Conservation (phyloP, 2,797 vertebrate species). For the Crenuchus spilurus region DNA sequence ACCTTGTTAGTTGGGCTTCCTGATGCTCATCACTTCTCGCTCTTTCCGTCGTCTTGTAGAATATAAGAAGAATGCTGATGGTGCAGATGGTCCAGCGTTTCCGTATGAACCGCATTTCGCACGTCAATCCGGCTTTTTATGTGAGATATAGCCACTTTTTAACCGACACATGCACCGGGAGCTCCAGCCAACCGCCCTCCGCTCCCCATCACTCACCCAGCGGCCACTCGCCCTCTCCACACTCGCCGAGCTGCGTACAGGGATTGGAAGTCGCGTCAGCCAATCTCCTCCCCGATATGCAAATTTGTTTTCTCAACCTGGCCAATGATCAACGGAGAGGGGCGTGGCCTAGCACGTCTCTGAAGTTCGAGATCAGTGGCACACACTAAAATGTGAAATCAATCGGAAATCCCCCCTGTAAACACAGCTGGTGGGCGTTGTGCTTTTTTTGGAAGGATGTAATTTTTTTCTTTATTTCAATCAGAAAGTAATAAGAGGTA, state of each 20-base stretch:
- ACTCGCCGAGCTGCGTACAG: slow-evolving; percentile 27
- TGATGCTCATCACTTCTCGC: slow-evolving; percentile 81
- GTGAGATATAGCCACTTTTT: slow-evolving; percentile 6
- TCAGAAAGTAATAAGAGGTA: no score
- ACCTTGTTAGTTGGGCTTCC: slow-evolving; percentile 80
- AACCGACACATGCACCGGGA: slow-evolving; percentile 32
- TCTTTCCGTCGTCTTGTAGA: slow-evolving; percentile 88
- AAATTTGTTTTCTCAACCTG: slow-evolving; percentile 17
- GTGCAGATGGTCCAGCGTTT: slow-evolving; percentile 88
- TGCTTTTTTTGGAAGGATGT: background rate
- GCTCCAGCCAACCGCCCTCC: slow-evolving; percentile 23
- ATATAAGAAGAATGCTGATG: slow-evolving; percentile 86
- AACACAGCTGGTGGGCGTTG: slow-evolving; percentile 49
- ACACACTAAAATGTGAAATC: slow-evolving; percentile 37
- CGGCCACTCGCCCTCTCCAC: slow-evolving; percentile 53
- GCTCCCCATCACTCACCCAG: slow-evolving; percentile 57
- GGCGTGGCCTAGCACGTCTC: slow-evolving; percentile 44
- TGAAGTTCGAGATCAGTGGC: slow-evolving; percentile 55
- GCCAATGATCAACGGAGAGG: slow-evolving; percentile 41
- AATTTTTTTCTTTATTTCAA: no score
- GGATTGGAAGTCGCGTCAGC: slow-evolving; percentile 46
- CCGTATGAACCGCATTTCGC: slow-evolving; percentile 82
- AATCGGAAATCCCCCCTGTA: background rate
- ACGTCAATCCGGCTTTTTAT: background rate
- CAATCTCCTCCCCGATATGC: slow-evolving; percentile 51